A percentile compares a stretch with the other conserved stretches of the same genome.
Conservation (phyloP, 2,888 invertebrate genomes). For the Netelia fuscicornis region DNA sequence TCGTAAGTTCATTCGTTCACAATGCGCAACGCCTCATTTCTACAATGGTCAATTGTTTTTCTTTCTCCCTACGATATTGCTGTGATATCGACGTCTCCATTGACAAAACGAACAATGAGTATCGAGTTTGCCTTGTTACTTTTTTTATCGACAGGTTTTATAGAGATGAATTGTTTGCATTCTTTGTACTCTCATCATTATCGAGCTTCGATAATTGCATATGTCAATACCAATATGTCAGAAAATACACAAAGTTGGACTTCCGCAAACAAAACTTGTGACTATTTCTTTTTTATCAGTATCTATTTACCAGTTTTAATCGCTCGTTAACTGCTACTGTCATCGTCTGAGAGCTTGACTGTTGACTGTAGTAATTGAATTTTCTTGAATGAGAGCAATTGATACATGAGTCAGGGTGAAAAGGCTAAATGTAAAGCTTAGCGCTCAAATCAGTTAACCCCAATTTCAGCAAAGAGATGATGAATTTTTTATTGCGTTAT, state of each 20-base stretch:
- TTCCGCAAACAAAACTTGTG: background rate
- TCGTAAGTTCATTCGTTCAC: background rate
- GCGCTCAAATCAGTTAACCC: constrained; percentile 42
- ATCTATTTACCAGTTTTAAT: background rate
- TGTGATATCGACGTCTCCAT: background rate
- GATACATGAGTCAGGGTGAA: constrained; percentile 1
- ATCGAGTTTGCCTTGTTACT: background rate
- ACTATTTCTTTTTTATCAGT: too few species aligned
- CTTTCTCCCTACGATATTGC: background rate
- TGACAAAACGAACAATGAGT: background rate
- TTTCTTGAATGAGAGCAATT: constrained; percentile 11
- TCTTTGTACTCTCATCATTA: background rate
- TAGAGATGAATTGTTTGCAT: background rate
- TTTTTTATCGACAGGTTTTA: constrained; percentile 3
- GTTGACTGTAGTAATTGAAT: constrained; percentile 12
- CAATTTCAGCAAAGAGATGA: constrained; percentile 21
- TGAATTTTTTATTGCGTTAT: constrained; percentile 6
- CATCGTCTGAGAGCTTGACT: background rate
- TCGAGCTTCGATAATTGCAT: background rate
- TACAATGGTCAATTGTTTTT: background rate
- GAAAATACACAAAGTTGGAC: background rate
- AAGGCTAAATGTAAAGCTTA: background rate
- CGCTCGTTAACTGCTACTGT: background rate
- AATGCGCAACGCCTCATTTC: background rate
- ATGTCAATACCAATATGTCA: background rate